Conservation (phyloP, 2,888 invertebrate species). For the Pasiphila rectangulata region DNA sequence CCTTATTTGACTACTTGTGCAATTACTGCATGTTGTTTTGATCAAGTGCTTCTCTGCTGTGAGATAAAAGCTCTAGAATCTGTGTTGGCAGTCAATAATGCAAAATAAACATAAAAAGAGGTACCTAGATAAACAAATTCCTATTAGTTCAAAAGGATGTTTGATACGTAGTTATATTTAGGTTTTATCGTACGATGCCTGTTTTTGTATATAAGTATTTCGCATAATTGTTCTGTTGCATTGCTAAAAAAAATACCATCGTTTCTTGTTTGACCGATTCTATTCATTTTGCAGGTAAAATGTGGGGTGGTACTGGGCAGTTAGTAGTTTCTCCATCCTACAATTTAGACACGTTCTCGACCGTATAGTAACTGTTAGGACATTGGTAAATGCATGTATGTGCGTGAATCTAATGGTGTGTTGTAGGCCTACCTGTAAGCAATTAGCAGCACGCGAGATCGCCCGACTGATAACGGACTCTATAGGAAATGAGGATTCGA, state of each 20-base stretch:
- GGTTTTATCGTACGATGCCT: no score
- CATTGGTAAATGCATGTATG: slow-evolving; percentile 27
- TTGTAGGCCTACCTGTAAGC: slow-evolving; percentile 30
- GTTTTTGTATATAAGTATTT: no score
- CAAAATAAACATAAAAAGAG: not conserved
- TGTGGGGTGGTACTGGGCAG: slow-evolving; percentile 5
- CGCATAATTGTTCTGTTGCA: no score
- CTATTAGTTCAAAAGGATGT: no score
- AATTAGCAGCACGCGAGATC: slow-evolving; percentile 32
- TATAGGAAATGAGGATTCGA: slow-evolving; percentile 22
- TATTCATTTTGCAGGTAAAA: not conserved
- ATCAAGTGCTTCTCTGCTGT: slow-evolving; percentile 40
- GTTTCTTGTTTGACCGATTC: not conserved
- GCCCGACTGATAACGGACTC: slow-evolving; percentile 20
- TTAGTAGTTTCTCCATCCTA: slow-evolving; percentile 27
- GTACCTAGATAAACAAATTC: no score
- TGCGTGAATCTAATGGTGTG: slow-evolving; percentile 33
- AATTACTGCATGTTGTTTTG: slow-evolving; percentile 41
- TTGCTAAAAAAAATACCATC: not conserved
- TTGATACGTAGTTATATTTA: no score
- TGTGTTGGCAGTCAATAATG: not conserved
- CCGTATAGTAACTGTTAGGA: slow-evolving; percentile 32
- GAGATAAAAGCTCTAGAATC: not conserved
- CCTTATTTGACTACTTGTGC: slow-evolving; percentile 48
- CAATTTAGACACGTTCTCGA: slow-evolving; percentile 29